These are phyloP conservation scores for Carollia perspicillata DNA, from an alignment of 2,113 vertebrate genomes.

Conservation along the genomic window DNA sequence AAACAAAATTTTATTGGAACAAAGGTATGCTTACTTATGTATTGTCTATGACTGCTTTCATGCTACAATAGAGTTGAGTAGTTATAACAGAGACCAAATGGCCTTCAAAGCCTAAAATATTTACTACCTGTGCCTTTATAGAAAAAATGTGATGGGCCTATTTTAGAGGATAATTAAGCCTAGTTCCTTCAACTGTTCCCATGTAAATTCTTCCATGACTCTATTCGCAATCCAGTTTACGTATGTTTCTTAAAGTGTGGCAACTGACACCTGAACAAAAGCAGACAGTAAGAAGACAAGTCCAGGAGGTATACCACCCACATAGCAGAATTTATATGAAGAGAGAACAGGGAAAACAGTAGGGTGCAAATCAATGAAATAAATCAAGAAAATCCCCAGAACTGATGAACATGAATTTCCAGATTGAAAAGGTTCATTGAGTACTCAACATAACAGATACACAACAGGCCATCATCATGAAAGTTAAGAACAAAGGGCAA, in stretches of 20 bases:
- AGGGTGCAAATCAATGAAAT: not conserved
- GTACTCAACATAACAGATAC: not conserved
- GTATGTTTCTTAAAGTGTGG: constrained; percentile 5
- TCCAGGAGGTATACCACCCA: not conserved
- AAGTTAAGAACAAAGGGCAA: not conserved
- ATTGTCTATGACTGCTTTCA: not conserved
- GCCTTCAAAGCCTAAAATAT: not conserved
- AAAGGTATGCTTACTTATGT: not conserved
- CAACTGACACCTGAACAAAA: not conserved
- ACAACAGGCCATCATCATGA: not conserved
- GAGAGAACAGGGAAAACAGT: not conserved
- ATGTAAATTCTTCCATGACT: not conserved
- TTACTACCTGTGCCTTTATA: not conserved
- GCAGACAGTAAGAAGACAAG: not conserved
- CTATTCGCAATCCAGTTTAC: not conserved
- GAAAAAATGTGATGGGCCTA: not conserved
- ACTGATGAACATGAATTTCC: not conserved
- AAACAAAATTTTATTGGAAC: not conserved
- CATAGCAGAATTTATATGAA: not conserved
- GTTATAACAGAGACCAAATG: not conserved
- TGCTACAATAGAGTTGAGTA: not conserved
- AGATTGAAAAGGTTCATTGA: not conserved
- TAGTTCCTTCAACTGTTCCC: not conserved
- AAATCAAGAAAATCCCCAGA: constrained; percentile 11
- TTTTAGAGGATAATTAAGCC: not conserved